A percentile compares a stretch with the other conserved stretches of the same genome.
phyloP scores from a whole-genome alignment of 2,797 vertebrate genomes.

The Gouania willdenowi region DNA sequence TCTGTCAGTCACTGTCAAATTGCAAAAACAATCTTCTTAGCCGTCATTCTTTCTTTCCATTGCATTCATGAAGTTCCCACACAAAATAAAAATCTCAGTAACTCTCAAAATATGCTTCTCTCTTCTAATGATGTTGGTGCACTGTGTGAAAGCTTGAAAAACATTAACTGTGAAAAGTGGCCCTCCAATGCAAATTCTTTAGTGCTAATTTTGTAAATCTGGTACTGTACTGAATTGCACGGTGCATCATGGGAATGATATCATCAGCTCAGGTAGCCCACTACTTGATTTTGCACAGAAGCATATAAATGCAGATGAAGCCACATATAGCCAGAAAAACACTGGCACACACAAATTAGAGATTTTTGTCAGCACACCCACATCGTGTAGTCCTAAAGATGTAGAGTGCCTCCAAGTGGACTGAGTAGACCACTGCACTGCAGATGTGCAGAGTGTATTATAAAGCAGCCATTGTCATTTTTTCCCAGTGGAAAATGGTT shows the following conservation, averaged over 20 bases:
- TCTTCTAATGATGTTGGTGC: conserved; percentile 4
- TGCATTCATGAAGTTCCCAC: conserved; percentile 3
- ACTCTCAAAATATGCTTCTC: background rate
- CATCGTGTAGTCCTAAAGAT: conserved; percentile 22
- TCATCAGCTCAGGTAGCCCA: conserved; percentile 57
- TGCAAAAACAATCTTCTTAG: background rate
- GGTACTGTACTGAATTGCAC: conserved; percentile 31
- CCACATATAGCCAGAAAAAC: conserved; percentile 43
- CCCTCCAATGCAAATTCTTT: conserved; percentile 42
- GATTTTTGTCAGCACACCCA: background rate
- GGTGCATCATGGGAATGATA: conserved; percentile 58
- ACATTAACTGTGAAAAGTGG: conserved; percentile 17
- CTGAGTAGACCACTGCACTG: conserved; percentile 16
- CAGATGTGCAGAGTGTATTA: background rate
- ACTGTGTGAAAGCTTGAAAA: conserved; percentile 18
- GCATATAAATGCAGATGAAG: conserved; percentile 52
- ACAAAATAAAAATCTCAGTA: background rate
- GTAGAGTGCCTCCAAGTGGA: conserved; percentile 65
- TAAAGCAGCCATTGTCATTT: background rate
- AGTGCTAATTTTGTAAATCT: conserved; percentile 38
- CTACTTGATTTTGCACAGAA: conserved; percentile 48
- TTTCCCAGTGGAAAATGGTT: background rate
- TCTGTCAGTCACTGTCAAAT: background rate
- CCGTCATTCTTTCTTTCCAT: background rate
- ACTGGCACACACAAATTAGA: conserved; percentile 29